phyloP scores from a whole-genome alignment of 1,140 invertebrate genomes.

The Apis laboriosa region DNA sequence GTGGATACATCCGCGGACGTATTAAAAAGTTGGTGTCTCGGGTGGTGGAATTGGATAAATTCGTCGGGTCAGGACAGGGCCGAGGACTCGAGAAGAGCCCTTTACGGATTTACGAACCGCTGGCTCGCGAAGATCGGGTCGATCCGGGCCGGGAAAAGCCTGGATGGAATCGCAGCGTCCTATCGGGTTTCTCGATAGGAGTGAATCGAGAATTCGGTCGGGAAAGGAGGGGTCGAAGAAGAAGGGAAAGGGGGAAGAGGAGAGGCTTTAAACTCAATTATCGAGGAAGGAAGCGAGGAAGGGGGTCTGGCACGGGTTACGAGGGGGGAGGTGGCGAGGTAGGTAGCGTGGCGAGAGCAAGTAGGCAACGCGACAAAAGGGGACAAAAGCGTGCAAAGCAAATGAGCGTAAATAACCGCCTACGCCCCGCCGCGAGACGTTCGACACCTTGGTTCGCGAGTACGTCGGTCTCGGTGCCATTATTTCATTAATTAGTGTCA shows the following conservation, averaged over 20 bases:
- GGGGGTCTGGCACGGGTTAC: conserved; percentile 52
- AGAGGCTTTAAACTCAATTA: conserved; percentile 26
- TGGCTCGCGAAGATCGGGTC: no score
- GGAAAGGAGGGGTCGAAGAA: no score
- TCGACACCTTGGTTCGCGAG: conserved; percentile 71
- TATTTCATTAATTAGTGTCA: conserved; percentile 79
- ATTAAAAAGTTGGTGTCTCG: conserved; percentile 15
- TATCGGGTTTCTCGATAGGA: no score
- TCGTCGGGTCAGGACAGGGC: conserved; percentile 60
- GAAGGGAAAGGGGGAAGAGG: background rate
- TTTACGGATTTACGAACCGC: no score
- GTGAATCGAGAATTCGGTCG: background rate
- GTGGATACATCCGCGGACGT: conserved; percentile 24
- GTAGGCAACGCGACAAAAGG: conserved; percentile 46
- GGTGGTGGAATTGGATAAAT: conserved; percentile 68
- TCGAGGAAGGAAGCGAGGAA: conserved; percentile 26
- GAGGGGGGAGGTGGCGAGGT: background rate
- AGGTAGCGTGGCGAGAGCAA: background rate
- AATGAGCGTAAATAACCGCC: conserved; percentile 79
- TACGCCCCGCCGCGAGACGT: conserved; percentile 67
- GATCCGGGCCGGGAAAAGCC: no score
- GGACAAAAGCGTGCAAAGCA: conserved; percentile 71
- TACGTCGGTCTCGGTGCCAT: conserved; percentile 64
- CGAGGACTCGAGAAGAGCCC: no score
- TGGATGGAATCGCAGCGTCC: no score